phyloP scores from a whole-genome alignment of 2,797 vertebrate genomes.

The Spondyliosoma cantharus region DNA sequence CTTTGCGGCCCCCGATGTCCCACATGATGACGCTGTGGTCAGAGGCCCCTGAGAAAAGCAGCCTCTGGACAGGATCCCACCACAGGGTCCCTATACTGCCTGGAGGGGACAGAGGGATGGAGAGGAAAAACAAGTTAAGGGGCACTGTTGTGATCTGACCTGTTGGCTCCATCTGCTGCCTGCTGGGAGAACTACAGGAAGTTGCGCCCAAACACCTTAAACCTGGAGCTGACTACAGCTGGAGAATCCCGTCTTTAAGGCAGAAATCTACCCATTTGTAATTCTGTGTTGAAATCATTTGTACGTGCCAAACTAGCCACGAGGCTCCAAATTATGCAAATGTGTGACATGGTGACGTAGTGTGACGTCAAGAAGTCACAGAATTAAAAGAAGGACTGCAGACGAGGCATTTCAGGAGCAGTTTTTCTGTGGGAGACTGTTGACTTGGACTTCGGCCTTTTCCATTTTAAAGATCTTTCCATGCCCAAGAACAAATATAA shows the following conservation, averaged over 20 bases:
- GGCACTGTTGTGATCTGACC: background rate
- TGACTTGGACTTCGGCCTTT: no score
- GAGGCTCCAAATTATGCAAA: no score
- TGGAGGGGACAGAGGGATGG: slow-evolving; percentile 60
- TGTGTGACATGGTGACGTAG: no score
- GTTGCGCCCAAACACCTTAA: background rate
- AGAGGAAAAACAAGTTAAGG: background rate
- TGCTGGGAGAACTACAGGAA: slow-evolving; percentile 37
- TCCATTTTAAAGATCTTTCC: no score
- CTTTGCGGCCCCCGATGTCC: slow-evolving; percentile 98
- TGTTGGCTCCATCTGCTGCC: slow-evolving; percentile 60
- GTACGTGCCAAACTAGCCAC: no score
- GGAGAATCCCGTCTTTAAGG: background rate
- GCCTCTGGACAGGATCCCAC: slow-evolving; percentile 95
- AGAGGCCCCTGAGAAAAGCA: slow-evolving; percentile 96
- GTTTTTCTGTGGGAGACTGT: no score
- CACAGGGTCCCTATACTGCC: slow-evolving; percentile 92
- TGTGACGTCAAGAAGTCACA: no score
- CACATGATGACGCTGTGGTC: slow-evolving; percentile 99
- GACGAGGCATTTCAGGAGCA: no score
- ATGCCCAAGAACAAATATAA: no score
- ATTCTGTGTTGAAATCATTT: no score
- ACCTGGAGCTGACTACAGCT: background rate
- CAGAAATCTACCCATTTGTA: background rate
- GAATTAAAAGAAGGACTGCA: no score